Conservation (phyloP, 2,797 vertebrate species). For the Poecilia wingei region DNA sequence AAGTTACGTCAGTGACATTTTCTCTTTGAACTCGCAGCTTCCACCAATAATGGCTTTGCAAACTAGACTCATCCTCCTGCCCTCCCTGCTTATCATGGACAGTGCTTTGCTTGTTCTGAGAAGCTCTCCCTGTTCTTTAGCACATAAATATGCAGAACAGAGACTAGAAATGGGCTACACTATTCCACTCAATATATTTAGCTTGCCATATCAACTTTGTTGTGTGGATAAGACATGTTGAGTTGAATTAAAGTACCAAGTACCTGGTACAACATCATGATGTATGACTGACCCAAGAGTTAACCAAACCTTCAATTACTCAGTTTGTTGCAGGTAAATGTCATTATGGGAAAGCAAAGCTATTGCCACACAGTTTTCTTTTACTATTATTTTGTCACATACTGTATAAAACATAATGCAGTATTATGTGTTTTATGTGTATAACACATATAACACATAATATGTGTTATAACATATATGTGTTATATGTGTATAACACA, state of each 20-base stretch:
- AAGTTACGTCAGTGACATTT: constrained; percentile 73
- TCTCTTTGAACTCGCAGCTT: constrained; percentile 54
- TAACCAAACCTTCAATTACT: background rate
- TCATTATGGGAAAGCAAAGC: background rate
- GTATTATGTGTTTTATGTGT: too few species aligned
- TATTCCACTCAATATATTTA: background rate
- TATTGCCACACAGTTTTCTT: background rate
- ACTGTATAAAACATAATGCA: too few species aligned
- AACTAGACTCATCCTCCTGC: constrained; percentile 14
- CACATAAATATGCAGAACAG: background rate
- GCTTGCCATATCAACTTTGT: background rate
- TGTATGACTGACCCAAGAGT: background rate
- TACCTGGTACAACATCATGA: background rate
- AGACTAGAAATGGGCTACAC: background rate
- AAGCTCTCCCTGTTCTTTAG: background rate
- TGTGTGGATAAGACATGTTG: background rate
- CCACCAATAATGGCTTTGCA: constrained; percentile 66
- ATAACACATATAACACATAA: too few species aligned
- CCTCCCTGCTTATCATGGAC: constrained; percentile 5
- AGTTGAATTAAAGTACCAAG: background rate
- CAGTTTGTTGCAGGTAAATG: background rate
- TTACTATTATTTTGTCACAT: background rate
- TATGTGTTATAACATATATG: too few species aligned
- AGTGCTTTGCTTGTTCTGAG: constrained; percentile 21
- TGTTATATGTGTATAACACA: too few species aligned